Evolutionary conservation across 2,797 vertebrate species (phyloP).

Genomic region (Poeciliopsis turneri): DNA sequence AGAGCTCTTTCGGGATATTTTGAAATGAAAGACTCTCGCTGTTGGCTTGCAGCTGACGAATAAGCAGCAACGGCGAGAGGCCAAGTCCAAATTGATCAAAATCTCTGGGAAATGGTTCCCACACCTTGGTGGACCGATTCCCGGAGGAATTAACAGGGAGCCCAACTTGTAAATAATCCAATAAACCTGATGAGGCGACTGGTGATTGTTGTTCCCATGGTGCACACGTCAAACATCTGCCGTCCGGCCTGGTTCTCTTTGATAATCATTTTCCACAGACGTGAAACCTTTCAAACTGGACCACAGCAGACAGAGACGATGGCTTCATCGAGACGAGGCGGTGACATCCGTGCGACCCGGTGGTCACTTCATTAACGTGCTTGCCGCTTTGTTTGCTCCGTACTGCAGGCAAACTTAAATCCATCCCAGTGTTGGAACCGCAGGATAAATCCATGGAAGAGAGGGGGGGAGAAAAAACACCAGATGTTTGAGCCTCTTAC

Average conservation of each 20-base stretch:
- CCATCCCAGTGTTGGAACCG: background rate
- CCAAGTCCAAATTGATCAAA: background rate
- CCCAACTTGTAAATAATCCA: background rate
- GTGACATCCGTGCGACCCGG: background rate
- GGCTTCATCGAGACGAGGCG: conserved; percentile 1
- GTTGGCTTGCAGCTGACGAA: background rate
- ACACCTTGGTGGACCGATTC: background rate
- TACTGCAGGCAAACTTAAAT: background rate
- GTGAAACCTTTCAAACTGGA: background rate
- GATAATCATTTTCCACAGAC: background rate
- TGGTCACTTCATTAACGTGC: background rate
- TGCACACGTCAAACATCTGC: background rate
- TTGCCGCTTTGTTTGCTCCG: background rate
- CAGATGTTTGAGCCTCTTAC: conserved; percentile 3
- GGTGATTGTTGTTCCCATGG: background rate
- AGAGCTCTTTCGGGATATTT: background rate
- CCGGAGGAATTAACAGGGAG: background rate
- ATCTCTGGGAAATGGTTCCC: background rate
- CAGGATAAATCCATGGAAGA: background rate
- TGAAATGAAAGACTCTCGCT: background rate
- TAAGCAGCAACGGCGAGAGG: background rate
- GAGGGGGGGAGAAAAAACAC: background rate
- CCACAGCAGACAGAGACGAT: background rate
- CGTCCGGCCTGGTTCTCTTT: background rate
- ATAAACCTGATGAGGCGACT: background rate